Evolutionary conservation across 2,113 vertebrate genomes (phyloP).

Genomic region (Agapornis roseicollis): DNA sequence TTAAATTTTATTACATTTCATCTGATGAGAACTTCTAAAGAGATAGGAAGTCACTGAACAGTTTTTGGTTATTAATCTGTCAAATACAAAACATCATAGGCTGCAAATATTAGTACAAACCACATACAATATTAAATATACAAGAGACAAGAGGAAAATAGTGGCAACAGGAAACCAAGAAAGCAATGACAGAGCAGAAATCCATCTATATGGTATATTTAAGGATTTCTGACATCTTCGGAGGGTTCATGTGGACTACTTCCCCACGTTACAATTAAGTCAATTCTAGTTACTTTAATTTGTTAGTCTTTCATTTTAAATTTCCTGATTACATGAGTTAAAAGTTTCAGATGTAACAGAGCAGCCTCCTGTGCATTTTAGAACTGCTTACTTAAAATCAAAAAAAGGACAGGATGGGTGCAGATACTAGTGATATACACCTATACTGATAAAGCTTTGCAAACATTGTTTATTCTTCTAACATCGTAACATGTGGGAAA

Average conservation of each 20-base stretch:
- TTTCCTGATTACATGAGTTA: not conserved
- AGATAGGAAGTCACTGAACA: conserved; percentile 4
- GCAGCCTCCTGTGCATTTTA: not conserved
- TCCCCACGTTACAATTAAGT: not conserved
- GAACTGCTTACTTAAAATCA: not conserved
- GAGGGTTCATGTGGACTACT: not conserved
- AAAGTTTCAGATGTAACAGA: not conserved
- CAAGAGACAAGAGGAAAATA: not conserved
- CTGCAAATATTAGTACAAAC: conserved; percentile 30
- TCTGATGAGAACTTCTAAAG: not conserved
- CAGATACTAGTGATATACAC: not conserved
- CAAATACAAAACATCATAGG: conserved; percentile 19
- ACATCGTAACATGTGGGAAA: not conserved
- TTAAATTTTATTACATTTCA: not conserved
- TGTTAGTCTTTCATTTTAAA: not conserved
- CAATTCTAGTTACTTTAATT: not conserved
- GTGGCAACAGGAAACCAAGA: not conserved
- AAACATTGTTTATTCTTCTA: not conserved
- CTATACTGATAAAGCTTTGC: not conserved
- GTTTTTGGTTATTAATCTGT: conserved; percentile 41
- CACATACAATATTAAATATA: conserved; percentile 21
- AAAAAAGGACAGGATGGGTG: not conserved
- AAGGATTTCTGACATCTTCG: not conserved
- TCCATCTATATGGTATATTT: not conserved
- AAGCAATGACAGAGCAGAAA: not conserved